These are phyloP conservation scores for Geopemphigus sp. DNA, from an alignment of 1,140 invertebrate species.

Conservation along the genomic window DNA sequence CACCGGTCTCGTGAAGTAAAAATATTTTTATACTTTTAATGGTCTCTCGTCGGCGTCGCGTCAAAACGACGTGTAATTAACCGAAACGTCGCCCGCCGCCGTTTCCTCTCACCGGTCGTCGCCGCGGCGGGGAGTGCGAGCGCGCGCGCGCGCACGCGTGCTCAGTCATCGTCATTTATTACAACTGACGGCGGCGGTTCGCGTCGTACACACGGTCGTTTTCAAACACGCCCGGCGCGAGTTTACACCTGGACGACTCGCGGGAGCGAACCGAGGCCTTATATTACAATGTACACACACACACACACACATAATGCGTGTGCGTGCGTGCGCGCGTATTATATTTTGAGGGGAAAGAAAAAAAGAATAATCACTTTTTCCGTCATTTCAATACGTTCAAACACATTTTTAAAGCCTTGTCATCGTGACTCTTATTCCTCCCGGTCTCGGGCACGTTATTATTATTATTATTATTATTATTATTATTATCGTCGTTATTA, in stretches of 20 bases:
- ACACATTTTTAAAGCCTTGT: background rate
- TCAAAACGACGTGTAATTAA: constrained; percentile 33
- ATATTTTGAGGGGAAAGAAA: background rate
- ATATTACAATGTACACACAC: background rate
- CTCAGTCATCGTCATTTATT: constrained; percentile 41
- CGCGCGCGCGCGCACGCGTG: background rate
- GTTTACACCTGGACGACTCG: constrained; percentile 35
- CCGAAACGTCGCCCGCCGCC: constrained; percentile 27
- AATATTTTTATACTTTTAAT: constrained; percentile 15
- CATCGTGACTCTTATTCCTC: constrained; percentile 12
- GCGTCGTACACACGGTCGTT: constrained; percentile 11
- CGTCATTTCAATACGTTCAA: background rate
- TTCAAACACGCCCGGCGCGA: background rate
- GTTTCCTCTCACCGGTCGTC: background rate
- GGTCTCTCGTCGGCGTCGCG: background rate
- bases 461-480: background rate
- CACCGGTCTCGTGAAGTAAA: background rate
- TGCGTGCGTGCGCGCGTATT: background rate
- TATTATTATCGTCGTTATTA: no score
- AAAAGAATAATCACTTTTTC: constrained; percentile 29
- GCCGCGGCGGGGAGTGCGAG: no score
- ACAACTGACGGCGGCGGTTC: background rate
- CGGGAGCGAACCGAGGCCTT: background rate
- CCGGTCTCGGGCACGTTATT: constrained; percentile 22
- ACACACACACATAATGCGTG: background rate